Evolutionary conservation across 2,797 vertebrate genomes (phyloP).

Genomic region (Chelon labrosus): DNA sequence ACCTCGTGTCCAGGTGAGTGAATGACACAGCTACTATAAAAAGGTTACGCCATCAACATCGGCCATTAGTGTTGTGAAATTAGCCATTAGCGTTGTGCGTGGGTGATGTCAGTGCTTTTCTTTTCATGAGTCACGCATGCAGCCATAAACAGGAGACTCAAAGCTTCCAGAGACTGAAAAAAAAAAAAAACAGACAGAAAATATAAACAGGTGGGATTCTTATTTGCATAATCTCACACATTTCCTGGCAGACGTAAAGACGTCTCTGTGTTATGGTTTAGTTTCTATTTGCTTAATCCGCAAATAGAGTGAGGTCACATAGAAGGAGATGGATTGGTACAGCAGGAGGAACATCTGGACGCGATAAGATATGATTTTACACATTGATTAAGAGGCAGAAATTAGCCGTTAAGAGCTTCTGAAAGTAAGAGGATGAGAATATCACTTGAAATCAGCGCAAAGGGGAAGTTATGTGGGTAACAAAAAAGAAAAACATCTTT

Average conservation of each 20-base stretch:
- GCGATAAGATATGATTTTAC: too few relatives aligned
- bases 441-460: too few relatives aligned
- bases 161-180: conserved; percentile 2
- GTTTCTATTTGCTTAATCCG: conserved; percentile 1
- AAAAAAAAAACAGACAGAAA: neutral
- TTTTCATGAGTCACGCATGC: conserved; percentile 22
- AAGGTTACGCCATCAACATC: neutral
- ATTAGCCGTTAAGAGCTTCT: neutral
- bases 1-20: neutral
- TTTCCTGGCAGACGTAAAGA: neutral
- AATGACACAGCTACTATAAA: conserved; percentile 9
- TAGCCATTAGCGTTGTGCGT: neutral
- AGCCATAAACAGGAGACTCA: conserved; percentile 39
- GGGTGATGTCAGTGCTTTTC: conserved; percentile 37
- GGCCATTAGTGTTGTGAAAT: neutral
- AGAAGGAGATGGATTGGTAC: neutral
- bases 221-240: conserved; percentile 20
- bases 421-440: neutral
- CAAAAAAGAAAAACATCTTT: neutral
- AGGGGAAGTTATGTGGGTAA: neutral
- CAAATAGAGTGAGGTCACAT: neutral
- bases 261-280: neutral
- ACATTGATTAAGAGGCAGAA: too few relatives aligned
- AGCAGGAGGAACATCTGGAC: neutral
- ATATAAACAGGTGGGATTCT: neutral